phyloP scores from a whole-genome alignment of 1,140 invertebrate genomes.

The Lordiphosa mommai region DNA sequence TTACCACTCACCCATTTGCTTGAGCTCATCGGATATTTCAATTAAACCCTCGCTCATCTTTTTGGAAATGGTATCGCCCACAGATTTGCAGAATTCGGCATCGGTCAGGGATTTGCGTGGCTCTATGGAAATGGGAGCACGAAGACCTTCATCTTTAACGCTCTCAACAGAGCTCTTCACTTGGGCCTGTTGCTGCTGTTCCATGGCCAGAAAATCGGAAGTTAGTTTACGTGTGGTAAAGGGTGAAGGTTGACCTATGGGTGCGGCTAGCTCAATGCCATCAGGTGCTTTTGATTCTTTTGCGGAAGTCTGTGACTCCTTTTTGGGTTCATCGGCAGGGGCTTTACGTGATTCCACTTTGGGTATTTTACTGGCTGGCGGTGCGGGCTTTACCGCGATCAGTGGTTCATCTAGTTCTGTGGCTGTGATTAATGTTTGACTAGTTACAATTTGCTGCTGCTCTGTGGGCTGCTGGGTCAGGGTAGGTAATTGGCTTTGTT shows the following conservation, averaged over 20 bases:
- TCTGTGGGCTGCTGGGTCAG: conserved; percentile 15
- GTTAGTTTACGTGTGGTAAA: conserved; percentile 43
- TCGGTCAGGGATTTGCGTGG: conserved; percentile 75
- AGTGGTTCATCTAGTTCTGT: conserved; percentile 50
- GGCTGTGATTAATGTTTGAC: conserved; percentile 42
- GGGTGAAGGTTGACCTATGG: conserved; percentile 47
- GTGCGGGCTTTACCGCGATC: conserved; percentile 33
- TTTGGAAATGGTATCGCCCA: conserved; percentile 76
- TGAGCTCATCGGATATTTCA: conserved; percentile 73
- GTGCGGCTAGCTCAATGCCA: conserved; percentile 67
- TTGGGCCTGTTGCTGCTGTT: conserved; percentile 37
- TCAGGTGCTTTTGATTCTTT: conserved; percentile 32
- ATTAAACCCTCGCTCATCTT: conserved; percentile 79
- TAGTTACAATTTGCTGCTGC: conserved; percentile 29
- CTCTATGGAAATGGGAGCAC: conserved; percentile 49
- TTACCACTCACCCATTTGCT: conserved; percentile 45
- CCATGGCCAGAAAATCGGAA: conserved; percentile 50
- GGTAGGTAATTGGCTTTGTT: conserved; percentile 56
- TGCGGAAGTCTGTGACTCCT: conserved; percentile 47
- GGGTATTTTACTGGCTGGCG: conserved; percentile 55
- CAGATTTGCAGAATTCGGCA: conserved; percentile 78
- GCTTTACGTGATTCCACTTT: conserved; percentile 41
- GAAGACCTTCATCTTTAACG: conserved; percentile 44
- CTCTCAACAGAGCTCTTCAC: conserved; percentile 30
- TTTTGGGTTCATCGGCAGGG: conserved; percentile 24